A percentile compares a stretch with the other conserved stretches of the same genome.
phyloP scores from a whole-genome alignment of 1,140 invertebrate genomes.

The Hyles euphorbiae region DNA sequence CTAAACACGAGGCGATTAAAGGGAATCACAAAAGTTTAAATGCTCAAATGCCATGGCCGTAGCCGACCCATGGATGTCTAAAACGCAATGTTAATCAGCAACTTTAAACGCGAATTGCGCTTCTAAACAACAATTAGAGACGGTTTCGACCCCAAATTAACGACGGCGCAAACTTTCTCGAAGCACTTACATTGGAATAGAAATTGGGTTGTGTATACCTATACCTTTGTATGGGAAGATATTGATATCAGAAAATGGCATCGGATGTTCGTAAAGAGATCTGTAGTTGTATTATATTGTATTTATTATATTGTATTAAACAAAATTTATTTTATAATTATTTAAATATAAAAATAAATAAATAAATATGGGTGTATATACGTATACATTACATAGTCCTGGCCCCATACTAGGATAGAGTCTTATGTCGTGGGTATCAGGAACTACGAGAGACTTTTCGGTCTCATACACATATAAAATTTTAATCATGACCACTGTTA shows the following conservation, averaged over 20 bases:
- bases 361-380: too few species aligned
- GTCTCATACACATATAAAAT: too few species aligned
- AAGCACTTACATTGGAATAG: slow-evolving; percentile 12
- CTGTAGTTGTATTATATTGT: too few species aligned
- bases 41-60: slow-evolving; percentile 12
- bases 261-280: too few species aligned
- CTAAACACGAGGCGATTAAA: slow-evolving; percentile 30
- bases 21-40: slow-evolving; percentile 64
- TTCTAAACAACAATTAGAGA: slow-evolving; percentile 31
- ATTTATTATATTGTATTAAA: too few species aligned
- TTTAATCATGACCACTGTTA: too few species aligned
- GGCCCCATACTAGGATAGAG: too few species aligned
- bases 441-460: too few species aligned
- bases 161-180: slow-evolving; percentile 28
- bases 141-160: slow-evolving; percentile 32
- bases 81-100: slow-evolving; percentile 28
- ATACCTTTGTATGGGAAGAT: neutral
- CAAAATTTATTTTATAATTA: too few species aligned
- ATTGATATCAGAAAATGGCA: neutral
- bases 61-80: slow-evolving; percentile 2
- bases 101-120: slow-evolving; percentile 22
- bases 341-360: too few species aligned
- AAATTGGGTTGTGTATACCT: slow-evolving; percentile 8
- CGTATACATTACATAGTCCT: too few species aligned
- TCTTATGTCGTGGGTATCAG: too few species aligned